phyloP scores from a whole-genome alignment of 2,113 vertebrate species.

The Salvelinus alpinus region DNA sequence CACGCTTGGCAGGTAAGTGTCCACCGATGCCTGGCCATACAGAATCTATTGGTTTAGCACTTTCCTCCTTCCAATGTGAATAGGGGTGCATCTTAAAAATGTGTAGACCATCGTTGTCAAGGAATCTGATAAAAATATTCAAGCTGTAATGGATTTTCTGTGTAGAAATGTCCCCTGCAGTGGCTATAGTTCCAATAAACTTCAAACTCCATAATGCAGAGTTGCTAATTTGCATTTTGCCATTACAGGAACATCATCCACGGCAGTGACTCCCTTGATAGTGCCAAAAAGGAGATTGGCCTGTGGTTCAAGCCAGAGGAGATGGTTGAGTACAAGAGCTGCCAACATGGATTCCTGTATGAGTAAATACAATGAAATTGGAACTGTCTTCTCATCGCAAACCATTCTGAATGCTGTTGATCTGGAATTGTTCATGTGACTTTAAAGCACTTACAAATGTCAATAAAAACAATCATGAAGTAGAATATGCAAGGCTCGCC shows the following conservation, averaged over 20 bases:
- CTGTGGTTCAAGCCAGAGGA: conserved; percentile 91
- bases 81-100: no score
- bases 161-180: not conserved
- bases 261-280: conserved; percentile 91
- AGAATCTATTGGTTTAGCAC: no score
- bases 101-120: not conserved
- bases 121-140: not conserved
- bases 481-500: not conserved
- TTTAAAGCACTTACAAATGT: not conserved
- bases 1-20: conserved; percentile 89
- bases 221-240: no score
- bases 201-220: no score
- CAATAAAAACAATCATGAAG: not conserved
- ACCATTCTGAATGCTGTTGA: not conserved
- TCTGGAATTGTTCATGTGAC: not conserved
- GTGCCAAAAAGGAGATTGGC: conserved; percentile 85
- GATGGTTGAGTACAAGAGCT: conserved; percentile 77
- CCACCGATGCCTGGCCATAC: not conserved
- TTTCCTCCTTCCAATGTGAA: no score
- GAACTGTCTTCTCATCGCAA: not conserved
- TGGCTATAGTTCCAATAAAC: not conserved
- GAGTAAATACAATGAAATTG: conserved; percentile 67
- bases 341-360: conserved; percentile 81
- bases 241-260: conserved; percentile 92
- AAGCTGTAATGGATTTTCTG: not conserved